Base-by-base conservation (phyloP, 2,888 invertebrate species). In the Aleiodes leptofemur region DNA sequence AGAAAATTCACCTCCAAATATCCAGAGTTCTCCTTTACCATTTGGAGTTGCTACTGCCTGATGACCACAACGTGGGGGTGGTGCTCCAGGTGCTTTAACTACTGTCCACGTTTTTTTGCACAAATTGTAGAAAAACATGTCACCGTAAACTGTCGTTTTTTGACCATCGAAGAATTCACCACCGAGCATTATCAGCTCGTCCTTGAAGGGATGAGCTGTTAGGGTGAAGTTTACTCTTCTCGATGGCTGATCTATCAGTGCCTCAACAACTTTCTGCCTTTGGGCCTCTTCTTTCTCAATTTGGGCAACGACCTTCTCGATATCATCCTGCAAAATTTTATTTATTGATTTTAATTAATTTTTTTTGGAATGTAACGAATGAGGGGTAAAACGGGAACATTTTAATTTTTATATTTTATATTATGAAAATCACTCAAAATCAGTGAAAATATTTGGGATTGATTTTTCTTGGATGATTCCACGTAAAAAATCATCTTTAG, bases 1-100 rank as follows among this genome's bases (percentile, higher is more conserved):
- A 4, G 96, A 95, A 90, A 95, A 97, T 90, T 98, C 98, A 1
- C 98, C 98, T 7, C 98, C 98, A 91, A 97, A 98, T 64, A 95
- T 90, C 91, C 95, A 95, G 3, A 94, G 83, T 83, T 94, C 93
- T 0, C 96, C 96, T 91, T 93, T 94, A 81, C 93, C 93, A 53
- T 94, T 93, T 0, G 95, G 92, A 16, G 95, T 92, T 0, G 94
- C 91, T 3, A 96, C 93, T 85, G 96, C 94, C 90, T 98, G 97
- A 88, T 98, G 98, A 0, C 96, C 95, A 86, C 96, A 96, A 76
- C 98, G 91, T 0, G 98, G 97, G 0, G 97, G 95, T 0, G 98
- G 98, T 0, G 94, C 94, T n/a, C 93, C 93, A 0, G 97, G 97
- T 0, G 95, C 94, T 83, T 95, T 95, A 23, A 98, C 88, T 53